These are phyloP conservation scores for Onychostruthus taczanowskii DNA, from an alignment of 2,113 vertebrate genomes.

Conservation along the genomic window DNA sequence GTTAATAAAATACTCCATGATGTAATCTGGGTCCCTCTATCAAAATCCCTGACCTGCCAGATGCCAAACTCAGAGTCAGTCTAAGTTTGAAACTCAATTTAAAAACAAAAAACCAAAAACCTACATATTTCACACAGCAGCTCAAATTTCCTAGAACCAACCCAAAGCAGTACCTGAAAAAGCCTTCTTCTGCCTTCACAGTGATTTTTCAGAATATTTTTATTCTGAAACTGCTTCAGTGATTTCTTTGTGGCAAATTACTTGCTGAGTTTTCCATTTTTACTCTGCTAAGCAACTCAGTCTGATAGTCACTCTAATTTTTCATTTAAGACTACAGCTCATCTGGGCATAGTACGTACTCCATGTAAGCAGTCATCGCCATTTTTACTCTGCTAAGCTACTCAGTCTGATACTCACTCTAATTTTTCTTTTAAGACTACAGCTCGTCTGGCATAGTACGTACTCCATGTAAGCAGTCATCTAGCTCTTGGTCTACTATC, in stretches of 20 bases:
- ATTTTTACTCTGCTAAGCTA: background rate
- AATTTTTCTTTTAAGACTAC: background rate
- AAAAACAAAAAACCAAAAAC: fast-evolving
- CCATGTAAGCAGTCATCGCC: background rate
- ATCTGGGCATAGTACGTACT: background rate
- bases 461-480: background rate
- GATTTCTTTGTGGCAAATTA: background rate
- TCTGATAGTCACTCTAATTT: background rate
- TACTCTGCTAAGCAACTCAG: background rate
- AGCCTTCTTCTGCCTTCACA: background rate
- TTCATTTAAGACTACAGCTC: background rate
- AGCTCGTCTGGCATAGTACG: background rate
- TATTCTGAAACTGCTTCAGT: background rate
- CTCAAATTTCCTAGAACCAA: background rate
- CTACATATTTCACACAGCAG: background rate
- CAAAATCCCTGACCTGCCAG: background rate
- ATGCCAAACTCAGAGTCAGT: background rate
- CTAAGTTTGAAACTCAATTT: background rate
- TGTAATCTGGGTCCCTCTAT: background rate
- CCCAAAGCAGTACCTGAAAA: background rate
- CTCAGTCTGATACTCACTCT: background rate
- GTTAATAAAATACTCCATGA: background rate
- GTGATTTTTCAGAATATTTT: background rate
- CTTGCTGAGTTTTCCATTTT: background rate
- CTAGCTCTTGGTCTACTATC: background rate